Conservation (phyloP, 2,113 vertebrate species). For the Tyrannus savana region DNA sequence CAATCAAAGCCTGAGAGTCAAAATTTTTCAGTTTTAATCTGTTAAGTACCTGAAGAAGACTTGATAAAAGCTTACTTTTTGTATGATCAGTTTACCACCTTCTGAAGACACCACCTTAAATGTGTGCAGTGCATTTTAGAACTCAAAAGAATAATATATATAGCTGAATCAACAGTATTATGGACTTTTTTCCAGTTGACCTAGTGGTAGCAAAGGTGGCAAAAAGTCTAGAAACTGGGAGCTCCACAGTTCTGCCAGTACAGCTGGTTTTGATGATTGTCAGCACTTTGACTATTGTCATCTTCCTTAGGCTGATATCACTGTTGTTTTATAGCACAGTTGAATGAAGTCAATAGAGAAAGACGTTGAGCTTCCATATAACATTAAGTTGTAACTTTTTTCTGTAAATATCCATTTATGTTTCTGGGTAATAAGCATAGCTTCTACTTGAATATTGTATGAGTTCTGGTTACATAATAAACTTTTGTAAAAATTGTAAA, state of each 20-base stretch:
- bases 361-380: neutral
- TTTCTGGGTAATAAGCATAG: neutral
- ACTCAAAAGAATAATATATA: neutral
- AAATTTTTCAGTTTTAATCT: neutral
- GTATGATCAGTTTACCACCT: neutral
- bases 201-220: neutral
- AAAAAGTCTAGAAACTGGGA: neutral
- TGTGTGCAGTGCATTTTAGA: neutral
- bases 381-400: neutral
- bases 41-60: neutral
- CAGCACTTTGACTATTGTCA: neutral
- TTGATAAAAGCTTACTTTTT: neutral
- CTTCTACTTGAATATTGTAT: neutral
- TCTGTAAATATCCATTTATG: neutral
- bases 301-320: neutral
- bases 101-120: neutral
- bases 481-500: neutral
- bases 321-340: rapidly evolving
- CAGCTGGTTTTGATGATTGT: neutral
- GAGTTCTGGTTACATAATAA: neutral
- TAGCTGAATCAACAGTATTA: neutral
- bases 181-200: neutral
- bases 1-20: neutral
- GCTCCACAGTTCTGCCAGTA: neutral
- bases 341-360: neutral